phyloP scores from a whole-genome alignment of 2,888 invertebrate genomes.

The Chrysodeixis includens region DNA sequence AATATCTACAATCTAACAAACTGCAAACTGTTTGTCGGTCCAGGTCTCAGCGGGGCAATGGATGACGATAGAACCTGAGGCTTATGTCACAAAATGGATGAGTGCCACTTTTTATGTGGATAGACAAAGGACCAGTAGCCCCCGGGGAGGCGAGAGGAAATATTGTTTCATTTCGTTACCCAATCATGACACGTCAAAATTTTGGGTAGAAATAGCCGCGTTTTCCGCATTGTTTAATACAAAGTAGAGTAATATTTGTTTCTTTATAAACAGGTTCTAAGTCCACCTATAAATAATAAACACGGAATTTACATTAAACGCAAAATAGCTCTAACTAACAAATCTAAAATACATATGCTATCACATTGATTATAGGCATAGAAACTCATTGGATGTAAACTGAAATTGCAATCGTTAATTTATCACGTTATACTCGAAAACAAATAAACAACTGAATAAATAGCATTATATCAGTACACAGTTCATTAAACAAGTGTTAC shows the following conservation, averaged over 20 bases:
- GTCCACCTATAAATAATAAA: too few relatives aligned
- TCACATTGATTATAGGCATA: too few relatives aligned
- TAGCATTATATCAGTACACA: background rate
- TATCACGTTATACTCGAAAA: background rate
- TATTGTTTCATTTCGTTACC: conserved; percentile 44
- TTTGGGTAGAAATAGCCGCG: background rate
- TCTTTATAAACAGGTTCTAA: background rate
- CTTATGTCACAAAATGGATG: conserved; percentile 27
- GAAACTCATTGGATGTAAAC: background rate
- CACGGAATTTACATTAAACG: too few relatives aligned
- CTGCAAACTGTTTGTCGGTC: conserved; percentile 16
- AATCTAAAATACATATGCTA: too few relatives aligned
- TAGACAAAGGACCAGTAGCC: conserved; percentile 12
- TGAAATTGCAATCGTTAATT: background rate
- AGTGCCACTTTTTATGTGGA: conserved; percentile 41
- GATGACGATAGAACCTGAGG: conserved; percentile 21
- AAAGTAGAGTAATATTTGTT: background rate
- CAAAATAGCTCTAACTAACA: too few relatives aligned
- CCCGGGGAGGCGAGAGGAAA: conserved; percentile 22
- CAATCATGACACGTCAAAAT: conserved; percentile 28
- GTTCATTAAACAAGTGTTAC: conserved; percentile 2
- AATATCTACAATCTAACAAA: conserved; percentile 7
- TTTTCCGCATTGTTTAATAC: background rate
- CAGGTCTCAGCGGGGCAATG: conserved; percentile 32
- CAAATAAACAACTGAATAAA: background rate